A percentile compares a stretch with the other conserved stretches of the same genome.
These are phyloP conservation scores for Anthopleura xanthogrammica DNA, from an alignment of 92 coral and sea anemone genomes.

Conservation along the genomic window DNA sequence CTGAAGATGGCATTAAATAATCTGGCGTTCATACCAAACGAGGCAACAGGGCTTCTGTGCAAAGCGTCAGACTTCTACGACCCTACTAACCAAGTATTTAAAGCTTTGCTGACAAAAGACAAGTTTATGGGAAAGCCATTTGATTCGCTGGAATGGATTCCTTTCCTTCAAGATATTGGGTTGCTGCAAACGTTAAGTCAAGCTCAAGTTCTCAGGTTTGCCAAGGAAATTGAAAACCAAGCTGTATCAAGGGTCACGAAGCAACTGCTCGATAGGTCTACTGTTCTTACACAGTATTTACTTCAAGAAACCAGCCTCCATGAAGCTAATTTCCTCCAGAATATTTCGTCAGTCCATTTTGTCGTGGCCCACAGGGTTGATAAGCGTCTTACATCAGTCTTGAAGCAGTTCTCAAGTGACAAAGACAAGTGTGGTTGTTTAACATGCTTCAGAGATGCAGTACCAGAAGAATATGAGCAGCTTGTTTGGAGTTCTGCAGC, in stretches of 20 bases:
- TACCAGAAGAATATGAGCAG: constrained; percentile 35
- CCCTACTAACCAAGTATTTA: constrained; percentile 63
- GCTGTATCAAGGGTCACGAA: constrained; percentile 23
- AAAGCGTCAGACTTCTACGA: constrained; percentile 72
- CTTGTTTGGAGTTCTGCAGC: constrained; percentile 73
- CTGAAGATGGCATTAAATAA: constrained; percentile 33
- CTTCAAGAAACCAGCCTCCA: constrained; percentile 39
- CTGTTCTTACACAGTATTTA: constrained; percentile 50
- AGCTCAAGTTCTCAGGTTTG: constrained; percentile 55
- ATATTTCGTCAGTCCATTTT: constrained; percentile 59
- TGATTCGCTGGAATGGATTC: constrained; percentile 50
- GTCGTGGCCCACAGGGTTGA: constrained; percentile 49
- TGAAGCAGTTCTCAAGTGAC: constrained; percentile 39
- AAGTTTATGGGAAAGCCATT: constrained; percentile 71
- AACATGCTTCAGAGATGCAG: constrained; percentile 47
- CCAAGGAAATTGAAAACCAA: constrained; percentile 52
- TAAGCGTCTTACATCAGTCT: constrained; percentile 28
- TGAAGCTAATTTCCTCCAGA: constrained; percentile 31
- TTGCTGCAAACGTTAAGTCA: constrained; percentile 41
- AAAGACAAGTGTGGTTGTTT: constrained; percentile 13
- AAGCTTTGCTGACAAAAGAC: constrained; percentile 58
- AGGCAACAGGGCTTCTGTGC: constrained; percentile 31
- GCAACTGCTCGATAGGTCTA: constrained; percentile 47
- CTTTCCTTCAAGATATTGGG: constrained; percentile 62
- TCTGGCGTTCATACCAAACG: constrained; percentile 65